Base-by-base conservation (phyloP, 2,113 vertebrate genomes). In the Noctilio leporinus region DNA sequence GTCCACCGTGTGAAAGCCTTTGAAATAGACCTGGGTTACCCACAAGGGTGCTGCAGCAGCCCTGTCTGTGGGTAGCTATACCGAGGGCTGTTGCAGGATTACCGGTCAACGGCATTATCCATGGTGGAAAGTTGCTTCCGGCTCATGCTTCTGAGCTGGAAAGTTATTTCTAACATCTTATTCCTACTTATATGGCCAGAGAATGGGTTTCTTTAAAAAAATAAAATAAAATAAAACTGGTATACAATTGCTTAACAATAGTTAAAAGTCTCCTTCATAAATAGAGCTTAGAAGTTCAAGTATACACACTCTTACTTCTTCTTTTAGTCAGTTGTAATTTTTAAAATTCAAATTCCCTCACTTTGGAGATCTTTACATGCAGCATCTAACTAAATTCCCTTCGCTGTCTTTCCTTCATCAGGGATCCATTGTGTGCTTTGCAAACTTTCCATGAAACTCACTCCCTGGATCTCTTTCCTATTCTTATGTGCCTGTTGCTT, bases 1-100 rank as follows among this genome's bases (percentile, higher is more conserved):
- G 55, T 86, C 92, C 94, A 86, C 82, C 93, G 91, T 75, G 33
- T 91, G 96, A 96, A 96, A 97, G 83, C 96, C 95, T 98, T 90
- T 97, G 94, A 98, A 97, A 98, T 51, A 94, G 86, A 89, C 91
- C 85, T 94, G 86, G 81, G 89, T 98, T 97, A 82, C 97, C 91
- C 96, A 93, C 93, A 92, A 97, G 94, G 95, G n/a, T 55, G 16
- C 72, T 76, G 62, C 5, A n/a, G n/a, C n/a, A 30, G 30, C 47
- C 5, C 4, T 43, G 20, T 20, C 40, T 45, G 28, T 7, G 53
- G 38, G 40, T 17, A 72, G 35, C 10, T 77, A 80, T 28, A 15
- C 4, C 19, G 7, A 38, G 49, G 64, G 15, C 1, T 55, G 47
- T 40, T 80, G 84, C 53, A 92, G 65, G 49, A 33, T 62, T 51